Evolutionary conservation across 2,113 vertebrate species (phyloP).

Genomic region (Rhinogobius similis): DNA sequence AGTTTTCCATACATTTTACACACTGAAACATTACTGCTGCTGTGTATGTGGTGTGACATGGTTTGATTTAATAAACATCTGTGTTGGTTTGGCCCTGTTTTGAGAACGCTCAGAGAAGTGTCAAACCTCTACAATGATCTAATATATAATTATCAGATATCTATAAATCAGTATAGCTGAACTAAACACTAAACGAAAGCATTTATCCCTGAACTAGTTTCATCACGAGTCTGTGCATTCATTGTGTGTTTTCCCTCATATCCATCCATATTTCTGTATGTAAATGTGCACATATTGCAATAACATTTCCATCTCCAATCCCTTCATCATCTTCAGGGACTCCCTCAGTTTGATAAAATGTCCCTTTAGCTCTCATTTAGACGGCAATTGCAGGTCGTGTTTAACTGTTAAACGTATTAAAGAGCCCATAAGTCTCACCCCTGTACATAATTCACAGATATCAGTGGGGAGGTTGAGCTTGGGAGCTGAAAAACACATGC

Average conservation of each 20-base stretch:
- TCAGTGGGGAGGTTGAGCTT: constrained; percentile 36
- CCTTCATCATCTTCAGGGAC: constrained; percentile 29
- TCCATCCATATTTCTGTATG: constrained; percentile 30
- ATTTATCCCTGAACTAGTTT: background rate
- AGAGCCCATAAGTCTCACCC: constrained; percentile 25
- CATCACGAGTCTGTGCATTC: background rate
- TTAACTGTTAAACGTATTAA: constrained; percentile 38
- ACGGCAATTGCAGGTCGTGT: constrained; percentile 40
- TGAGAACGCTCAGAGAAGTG: background rate
- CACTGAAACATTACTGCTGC: background rate
- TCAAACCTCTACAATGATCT: constrained; percentile 29
- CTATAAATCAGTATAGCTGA: background rate
- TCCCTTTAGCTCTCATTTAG: constrained; percentile 1
- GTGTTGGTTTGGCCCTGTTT: constrained; percentile 14
- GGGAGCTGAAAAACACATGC: constrained; percentile 71
- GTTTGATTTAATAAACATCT: constrained; percentile 20
- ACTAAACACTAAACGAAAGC: background rate
- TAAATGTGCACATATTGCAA: constrained; percentile 37
- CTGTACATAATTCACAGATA: constrained; percentile 40
- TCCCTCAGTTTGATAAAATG: constrained; percentile 27
- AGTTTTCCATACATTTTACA: background rate
- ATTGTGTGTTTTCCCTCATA: background rate
- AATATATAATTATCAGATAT: background rate
- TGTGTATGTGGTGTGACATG: background rate
- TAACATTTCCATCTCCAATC: constrained; percentile 36